Percentiles rank a stretch among this genome's conserved stretches.
Conservation (phyloP, 1,140 invertebrate species). For the Euborellia annulipes region DNA sequence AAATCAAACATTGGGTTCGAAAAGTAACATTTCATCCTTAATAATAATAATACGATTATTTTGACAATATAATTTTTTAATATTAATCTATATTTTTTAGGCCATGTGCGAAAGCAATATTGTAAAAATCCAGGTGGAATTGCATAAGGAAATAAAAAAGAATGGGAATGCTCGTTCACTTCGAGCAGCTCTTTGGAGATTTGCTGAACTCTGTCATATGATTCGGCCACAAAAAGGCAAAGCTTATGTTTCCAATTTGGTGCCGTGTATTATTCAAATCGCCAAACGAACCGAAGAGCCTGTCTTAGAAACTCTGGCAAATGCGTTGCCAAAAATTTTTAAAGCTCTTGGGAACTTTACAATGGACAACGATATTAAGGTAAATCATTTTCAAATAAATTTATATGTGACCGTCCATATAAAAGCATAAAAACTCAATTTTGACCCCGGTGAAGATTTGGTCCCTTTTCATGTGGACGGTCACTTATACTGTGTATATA, state of each 20-base stretch:
- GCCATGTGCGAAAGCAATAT: conserved; percentile 44
- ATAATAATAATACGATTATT: too few relatives aligned
- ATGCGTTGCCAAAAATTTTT: conserved; percentile 49
- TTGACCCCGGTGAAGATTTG: too few relatives aligned
- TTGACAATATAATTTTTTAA: too few relatives aligned
- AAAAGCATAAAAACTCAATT: too few relatives aligned
- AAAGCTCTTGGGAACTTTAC: conserved; percentile 55
- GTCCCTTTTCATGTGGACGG: too few relatives aligned
- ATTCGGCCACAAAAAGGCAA: conserved; percentile 54
- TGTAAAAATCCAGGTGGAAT: conserved; percentile 53
- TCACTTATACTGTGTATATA: too few relatives aligned
- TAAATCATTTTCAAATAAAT: conserved; percentile 21
- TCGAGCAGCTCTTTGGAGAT: conserved; percentile 54
- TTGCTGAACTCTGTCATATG: conserved; percentile 49
- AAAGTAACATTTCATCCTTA: too few relatives aligned
- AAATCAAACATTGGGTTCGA: too few relatives aligned
- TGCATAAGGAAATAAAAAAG: conserved; percentile 69
- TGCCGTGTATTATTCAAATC: conserved; percentile 53
- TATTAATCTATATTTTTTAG: conserved; percentile 27
- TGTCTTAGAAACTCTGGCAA: conserved; percentile 41
- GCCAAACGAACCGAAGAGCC: conserved; percentile 50
- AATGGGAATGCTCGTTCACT: conserved; percentile 51
- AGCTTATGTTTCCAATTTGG: conserved; percentile 53
- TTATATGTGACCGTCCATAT: too few relatives aligned
- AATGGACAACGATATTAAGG: conserved; percentile 56